Percentiles rank a stretch among this genome's conserved stretches.
phyloP scores from a whole-genome alignment of 92 coral and sea anemone genomes.

The Scolanthus callimorphus region DNA sequence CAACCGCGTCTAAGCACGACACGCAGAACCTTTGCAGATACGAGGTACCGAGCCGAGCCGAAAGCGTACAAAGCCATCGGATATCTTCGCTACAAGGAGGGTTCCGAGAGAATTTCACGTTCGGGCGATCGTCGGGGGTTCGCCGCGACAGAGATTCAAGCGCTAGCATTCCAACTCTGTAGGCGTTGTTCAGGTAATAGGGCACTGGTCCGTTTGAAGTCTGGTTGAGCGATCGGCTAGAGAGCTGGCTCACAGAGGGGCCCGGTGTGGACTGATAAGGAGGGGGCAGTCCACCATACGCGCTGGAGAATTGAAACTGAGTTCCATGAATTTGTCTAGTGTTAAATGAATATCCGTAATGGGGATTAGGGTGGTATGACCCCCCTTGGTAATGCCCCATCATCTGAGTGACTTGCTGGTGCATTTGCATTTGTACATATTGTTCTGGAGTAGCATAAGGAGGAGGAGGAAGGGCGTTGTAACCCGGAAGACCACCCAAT shows the following conservation, averaged over 20 bases:
- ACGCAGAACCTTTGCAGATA: constrained; percentile 87
- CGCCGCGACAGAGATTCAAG: constrained; percentile 87
- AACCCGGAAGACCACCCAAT: constrained; percentile 44
- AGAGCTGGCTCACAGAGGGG: constrained; percentile 21
- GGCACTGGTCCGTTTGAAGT: constrained; percentile 67
- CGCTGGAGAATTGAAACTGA: constrained; percentile 55
- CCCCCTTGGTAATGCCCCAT: constrained; percentile 58
- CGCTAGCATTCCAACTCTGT: constrained; percentile 97
- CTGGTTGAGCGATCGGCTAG: constrained; percentile 31
- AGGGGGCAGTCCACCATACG: constrained; percentile 62
- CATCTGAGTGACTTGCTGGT: constrained; percentile 95
- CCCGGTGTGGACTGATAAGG: constrained; percentile 41
- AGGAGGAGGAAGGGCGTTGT: constrained; percentile 63
- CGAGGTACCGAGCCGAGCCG: constrained; percentile 86
- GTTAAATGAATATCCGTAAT: constrained; percentile 48
- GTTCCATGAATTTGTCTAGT: constrained; percentile 45
- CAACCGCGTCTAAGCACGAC: constrained; percentile 85
- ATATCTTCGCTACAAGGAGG: constrained; percentile 86
- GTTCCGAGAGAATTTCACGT: constrained; percentile 71
- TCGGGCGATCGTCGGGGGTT: constrained; percentile 91
- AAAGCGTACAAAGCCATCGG: constrained; percentile 85
- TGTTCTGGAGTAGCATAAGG: constrained; percentile 90
- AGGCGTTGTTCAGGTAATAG: constrained; percentile 75
- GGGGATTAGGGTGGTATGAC: constrained; percentile 45
- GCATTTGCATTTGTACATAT: constrained; percentile 91